Conservation (phyloP, 2,888 invertebrate species). For the Chloroclystis v-ata region DNA sequence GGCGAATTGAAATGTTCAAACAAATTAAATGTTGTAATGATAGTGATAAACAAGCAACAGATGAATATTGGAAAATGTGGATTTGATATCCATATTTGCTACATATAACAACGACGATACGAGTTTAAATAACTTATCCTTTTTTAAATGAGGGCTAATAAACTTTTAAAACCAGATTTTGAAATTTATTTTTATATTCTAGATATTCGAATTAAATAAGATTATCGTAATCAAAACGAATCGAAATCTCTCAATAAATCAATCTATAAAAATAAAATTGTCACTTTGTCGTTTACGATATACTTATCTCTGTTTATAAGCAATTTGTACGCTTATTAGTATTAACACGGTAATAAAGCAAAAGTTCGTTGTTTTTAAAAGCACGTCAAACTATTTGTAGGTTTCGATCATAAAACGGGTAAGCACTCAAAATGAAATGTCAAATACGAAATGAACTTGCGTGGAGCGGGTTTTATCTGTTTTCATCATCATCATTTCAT, state of each 20-base stretch:
- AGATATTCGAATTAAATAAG: background rate
- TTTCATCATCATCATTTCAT: too few relatives aligned
- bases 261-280: slow-evolving; percentile 9
- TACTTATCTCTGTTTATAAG: slow-evolving; percentile 3
- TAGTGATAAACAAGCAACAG: too few relatives aligned
- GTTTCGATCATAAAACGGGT: background rate
- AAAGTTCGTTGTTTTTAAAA: background rate
- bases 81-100: too few relatives aligned
- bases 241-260: slow-evolving; percentile 5
- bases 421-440: background rate
- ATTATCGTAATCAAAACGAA: slow-evolving; percentile 1
- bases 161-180: too few relatives aligned
- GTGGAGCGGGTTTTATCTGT: too few relatives aligned
- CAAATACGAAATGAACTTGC: background rate
- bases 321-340: slow-evolving; percentile 6
- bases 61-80: too few relatives aligned
- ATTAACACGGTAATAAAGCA: slow-evolving; percentile 7
- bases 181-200: too few relatives aligned
- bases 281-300: slow-evolving; percentile 4
- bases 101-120: too few relatives aligned
- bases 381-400: background rate
- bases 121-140: too few relatives aligned
- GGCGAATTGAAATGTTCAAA: too few relatives aligned
- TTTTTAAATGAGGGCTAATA: too few relatives aligned
- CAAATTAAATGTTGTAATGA: too few relatives aligned